These are phyloP conservation scores for Anarhynchus alexandrinus DNA, from an alignment of 2,113 vertebrate genomes.

Conservation along the genomic window DNA sequence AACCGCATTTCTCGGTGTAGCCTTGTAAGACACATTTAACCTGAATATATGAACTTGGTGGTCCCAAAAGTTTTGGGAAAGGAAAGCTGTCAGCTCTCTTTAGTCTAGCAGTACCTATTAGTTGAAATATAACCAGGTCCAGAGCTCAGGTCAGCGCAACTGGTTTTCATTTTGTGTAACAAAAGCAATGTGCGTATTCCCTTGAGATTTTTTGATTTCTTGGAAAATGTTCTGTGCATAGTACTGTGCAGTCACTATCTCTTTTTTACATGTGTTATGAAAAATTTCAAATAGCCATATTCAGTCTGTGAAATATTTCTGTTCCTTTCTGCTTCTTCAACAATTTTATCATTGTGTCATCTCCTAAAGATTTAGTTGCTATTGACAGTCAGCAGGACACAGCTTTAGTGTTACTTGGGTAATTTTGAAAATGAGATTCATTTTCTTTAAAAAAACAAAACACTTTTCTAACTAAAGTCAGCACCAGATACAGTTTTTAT, in stretches of 20 bases:
- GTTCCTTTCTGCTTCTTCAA: not conserved
- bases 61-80: not conserved
- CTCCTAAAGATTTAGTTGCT: not conserved
- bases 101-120: not conserved
- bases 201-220: not conserved
- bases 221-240: not conserved
- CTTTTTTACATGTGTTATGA: not conserved
- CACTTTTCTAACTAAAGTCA: not conserved
- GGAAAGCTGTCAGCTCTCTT: not conserved
- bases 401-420: not conserved
- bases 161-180: not conserved
- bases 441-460: not conserved
- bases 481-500: not conserved
- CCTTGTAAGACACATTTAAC: not conserved
- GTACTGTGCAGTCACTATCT: not conserved
- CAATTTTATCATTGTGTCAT: not conserved
- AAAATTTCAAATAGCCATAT: not conserved
- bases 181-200: not conserved
- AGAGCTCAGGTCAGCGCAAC: not conserved
- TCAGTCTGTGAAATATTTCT: not conserved
- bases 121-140: not conserved
- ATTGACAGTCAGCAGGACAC: not conserved
- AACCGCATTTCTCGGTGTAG: not conserved
- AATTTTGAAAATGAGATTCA: not conserved
- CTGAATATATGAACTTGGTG: not conserved